Evolutionary conservation across 2,113 vertebrate species (phyloP).

Genomic region (Lagopus leucura): DNA sequence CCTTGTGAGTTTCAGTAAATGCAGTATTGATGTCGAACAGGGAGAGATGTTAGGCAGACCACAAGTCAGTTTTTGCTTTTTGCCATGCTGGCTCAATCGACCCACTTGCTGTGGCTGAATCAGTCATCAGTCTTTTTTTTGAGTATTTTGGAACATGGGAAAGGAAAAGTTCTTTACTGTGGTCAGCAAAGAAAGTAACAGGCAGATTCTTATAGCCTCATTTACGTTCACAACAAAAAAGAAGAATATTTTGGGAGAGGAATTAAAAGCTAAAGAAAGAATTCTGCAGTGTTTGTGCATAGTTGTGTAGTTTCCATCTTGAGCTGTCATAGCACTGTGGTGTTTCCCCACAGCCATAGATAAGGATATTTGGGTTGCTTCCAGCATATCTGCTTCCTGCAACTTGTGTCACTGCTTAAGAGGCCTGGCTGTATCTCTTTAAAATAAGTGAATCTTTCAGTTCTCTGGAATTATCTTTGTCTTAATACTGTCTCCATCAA

Average conservation of each 20-base stretch:
- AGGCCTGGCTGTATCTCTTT: neutral
- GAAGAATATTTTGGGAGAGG: neutral
- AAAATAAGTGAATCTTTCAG: neutral
- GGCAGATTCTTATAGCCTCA: neutral
- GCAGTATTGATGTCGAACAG: neutral
- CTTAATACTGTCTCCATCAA: neutral
- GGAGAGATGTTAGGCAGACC: neutral
- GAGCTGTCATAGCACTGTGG: neutral
- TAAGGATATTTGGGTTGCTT: neutral
- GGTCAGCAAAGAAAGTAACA: neutral
- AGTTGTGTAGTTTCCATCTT: neutral
- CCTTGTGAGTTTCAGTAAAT: constrained; percentile 4
- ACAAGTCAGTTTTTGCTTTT: neutral
- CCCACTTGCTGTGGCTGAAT: neutral
- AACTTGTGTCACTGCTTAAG: neutral
- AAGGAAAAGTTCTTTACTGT: neutral
- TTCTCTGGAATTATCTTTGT: neutral
- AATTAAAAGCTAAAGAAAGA: neutral
- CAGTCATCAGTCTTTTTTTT: neutral
- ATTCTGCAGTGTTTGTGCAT: neutral
- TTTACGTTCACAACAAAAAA: neutral
- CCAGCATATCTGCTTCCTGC: neutral
- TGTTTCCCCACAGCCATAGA: neutral
- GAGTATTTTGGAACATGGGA: neutral
- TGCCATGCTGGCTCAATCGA: neutral